phyloP scores from a whole-genome alignment of 2,888 invertebrate species.

The Acholoe squamosa region DNA sequence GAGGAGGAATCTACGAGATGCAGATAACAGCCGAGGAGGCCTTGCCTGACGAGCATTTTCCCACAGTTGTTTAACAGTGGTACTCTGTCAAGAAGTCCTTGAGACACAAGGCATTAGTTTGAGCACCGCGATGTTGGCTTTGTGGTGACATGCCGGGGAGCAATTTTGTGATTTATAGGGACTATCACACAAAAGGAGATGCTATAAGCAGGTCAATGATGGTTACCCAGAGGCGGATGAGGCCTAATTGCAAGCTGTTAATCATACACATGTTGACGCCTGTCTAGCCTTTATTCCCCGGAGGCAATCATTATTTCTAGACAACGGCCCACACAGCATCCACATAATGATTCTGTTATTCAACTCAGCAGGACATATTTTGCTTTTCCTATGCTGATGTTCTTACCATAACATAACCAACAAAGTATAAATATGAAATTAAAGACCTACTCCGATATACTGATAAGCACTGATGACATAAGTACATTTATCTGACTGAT shows the following conservation, averaged over 20 bases:
- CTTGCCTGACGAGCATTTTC: neutral
- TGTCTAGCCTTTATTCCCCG: too few relatives aligned
- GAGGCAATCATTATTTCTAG: too few relatives aligned
- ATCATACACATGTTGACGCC: neutral
- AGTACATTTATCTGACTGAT: too few relatives aligned
- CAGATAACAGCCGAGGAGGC: neutral
- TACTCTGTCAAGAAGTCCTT: constrained; percentile 19
- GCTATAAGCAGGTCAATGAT: neutral
- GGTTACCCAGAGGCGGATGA: neutral
- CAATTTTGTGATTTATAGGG: neutral
- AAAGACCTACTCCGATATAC: too few relatives aligned
- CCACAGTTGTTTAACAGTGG: neutral
- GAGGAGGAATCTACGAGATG: neutral
- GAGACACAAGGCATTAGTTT: neutral
- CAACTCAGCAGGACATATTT: too few relatives aligned
- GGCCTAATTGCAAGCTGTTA: neutral
- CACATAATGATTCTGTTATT: too few relatives aligned
- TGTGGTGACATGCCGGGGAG: neutral
- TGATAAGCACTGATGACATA: too few relatives aligned
- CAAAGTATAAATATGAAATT: too few relatives aligned
- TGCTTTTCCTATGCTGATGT: too few relatives aligned
- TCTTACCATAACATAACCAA: too few relatives aligned
- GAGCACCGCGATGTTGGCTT: neutral
- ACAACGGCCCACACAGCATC: too few relatives aligned
- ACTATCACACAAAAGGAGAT: neutral